These are phyloP conservation scores for Campaea margaritaria DNA, from an alignment of 2,888 invertebrate species.

Conservation along the genomic window DNA sequence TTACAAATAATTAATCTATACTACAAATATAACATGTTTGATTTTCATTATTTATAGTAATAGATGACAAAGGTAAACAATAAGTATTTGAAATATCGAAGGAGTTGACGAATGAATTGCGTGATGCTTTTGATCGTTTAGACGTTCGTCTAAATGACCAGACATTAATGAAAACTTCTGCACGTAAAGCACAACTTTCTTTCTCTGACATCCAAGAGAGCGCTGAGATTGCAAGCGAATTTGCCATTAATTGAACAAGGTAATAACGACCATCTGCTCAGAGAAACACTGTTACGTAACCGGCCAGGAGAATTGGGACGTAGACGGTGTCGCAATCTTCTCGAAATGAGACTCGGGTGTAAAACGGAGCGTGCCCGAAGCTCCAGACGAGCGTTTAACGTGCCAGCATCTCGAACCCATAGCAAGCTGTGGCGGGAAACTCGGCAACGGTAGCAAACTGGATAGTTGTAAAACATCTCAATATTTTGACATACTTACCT, in stretches of 20 bases:
- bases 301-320: conserved; percentile 35
- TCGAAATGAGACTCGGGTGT: conserved; percentile 34
- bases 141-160: too few relatives aligned
- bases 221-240: conserved; percentile 13
- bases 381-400: not conserved
- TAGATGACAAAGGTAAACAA: too few relatives aligned
- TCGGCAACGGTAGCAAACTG: too few relatives aligned
- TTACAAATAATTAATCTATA: not conserved
- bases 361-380: conserved; percentile 35
- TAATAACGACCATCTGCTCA: conserved; percentile 38
- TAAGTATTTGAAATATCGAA: too few relatives aligned
- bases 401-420: not conserved
- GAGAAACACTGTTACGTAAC: conserved; percentile 32
- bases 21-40: too few relatives aligned
- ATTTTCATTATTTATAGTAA: too few relatives aligned
- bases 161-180: too few relatives aligned
- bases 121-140: too few relatives aligned
- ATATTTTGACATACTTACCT: too few relatives aligned
- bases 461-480: too few relatives aligned
- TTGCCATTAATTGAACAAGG: conserved; percentile 30
- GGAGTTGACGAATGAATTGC: too few relatives aligned
- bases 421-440: too few relatives aligned
- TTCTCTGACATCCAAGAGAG: conserved; percentile 20
- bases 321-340: conserved; percentile 32
- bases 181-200: not conserved